These are phyloP conservation scores for Psittacula echo DNA, from an alignment of 2,797 vertebrate genomes.

Conservation along the genomic window DNA sequence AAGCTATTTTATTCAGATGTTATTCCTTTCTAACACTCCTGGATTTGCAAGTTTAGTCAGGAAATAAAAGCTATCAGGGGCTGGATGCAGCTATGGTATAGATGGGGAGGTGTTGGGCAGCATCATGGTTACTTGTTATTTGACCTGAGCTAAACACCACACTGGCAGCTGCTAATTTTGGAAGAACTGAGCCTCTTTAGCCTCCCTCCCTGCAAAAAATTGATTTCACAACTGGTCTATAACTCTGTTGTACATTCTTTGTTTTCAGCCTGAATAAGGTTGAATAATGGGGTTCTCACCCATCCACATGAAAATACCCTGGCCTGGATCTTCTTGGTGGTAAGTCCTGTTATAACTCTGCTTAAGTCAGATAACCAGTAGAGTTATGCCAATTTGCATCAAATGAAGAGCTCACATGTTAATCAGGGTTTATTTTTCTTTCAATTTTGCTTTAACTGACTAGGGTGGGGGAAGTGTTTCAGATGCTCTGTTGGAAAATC, in stretches of 20 bases:
- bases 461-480: background rate
- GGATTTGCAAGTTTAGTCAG: background rate
- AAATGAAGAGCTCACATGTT: background rate
- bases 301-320: background rate
- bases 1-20: background rate
- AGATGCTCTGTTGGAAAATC: slow-evolving; percentile 10
- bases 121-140: background rate
- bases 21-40: background rate
- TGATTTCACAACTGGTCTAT: background rate
- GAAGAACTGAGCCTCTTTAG: slow-evolving; percentile 24
- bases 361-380: background rate
- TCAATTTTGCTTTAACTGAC: slow-evolving; percentile 7
- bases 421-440: background rate
- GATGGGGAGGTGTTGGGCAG: background rate
- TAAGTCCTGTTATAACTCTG: background rate
- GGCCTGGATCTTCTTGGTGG: background rate
- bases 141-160: background rate
- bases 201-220: background rate
- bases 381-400: background rate
- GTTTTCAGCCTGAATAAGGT: slow-evolving; percentile 14
- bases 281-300: background rate
- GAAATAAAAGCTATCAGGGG: background rate
- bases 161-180: background rate
- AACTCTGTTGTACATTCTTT: background rate
- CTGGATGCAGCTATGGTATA: background rate